These are phyloP conservation scores for Alouatta palliata DNA, from an alignment of 2,113 vertebrate species.

Conservation along the genomic window DNA sequence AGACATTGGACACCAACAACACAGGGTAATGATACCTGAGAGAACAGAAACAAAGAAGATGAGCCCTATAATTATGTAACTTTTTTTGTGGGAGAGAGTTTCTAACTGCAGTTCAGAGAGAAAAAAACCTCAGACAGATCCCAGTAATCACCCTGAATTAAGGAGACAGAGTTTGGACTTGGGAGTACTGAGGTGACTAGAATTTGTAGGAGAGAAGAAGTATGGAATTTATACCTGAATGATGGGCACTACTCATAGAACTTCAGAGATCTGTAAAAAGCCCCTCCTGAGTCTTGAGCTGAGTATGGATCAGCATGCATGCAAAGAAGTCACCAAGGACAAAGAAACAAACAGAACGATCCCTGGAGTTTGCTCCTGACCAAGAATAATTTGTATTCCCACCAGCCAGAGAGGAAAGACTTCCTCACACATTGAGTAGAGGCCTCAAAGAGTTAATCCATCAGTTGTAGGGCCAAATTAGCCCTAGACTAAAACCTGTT, in stretches of 20 bases:
- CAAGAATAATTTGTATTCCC: background rate
- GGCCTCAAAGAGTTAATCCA: background rate
- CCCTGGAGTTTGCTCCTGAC: background rate
- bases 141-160: background rate
- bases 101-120: background rate
- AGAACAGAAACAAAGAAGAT: constrained; percentile 6
- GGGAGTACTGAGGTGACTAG: background rate
- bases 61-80: background rate
- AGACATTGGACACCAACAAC: background rate
- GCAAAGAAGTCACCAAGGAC: background rate
- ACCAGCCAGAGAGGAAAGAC: background rate
- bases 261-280: background rate
- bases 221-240: background rate
- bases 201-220: background rate
- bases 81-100: background rate
- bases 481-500: background rate
- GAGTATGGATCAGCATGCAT: background rate
- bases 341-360: background rate
- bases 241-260: background rate
- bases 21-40: background rate
- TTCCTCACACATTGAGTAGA: background rate
- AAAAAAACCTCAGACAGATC: background rate
- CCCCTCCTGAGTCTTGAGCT: background rate
- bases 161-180: background rate
- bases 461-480: background rate